Percentiles rank a stretch among this genome's conserved stretches.
Evolutionary conservation across 2,113 vertebrate species (phyloP).

Genomic region (Podocnemis expansa): DNA sequence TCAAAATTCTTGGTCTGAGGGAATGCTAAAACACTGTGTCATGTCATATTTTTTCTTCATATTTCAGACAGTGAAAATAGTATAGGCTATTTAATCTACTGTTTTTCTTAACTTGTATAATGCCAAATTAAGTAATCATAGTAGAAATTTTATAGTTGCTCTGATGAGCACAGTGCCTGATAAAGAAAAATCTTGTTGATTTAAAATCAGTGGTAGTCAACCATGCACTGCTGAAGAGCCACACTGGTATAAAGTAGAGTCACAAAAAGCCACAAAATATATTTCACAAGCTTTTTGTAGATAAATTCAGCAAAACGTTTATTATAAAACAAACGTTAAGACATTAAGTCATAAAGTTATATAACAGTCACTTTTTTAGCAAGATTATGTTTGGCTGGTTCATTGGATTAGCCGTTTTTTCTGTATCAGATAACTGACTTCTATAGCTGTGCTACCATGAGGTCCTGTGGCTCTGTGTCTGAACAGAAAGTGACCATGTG

Average conservation of each 20-base stretch:
- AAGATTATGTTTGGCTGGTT: background rate
- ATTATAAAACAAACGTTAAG: constrained; percentile 28
- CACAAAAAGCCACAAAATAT: background rate
- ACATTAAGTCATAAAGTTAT: background rate
- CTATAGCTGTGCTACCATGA: background rate
- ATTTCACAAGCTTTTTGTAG: background rate
- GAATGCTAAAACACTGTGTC: background rate
- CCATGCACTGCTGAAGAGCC: background rate
- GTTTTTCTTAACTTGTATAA: background rate
- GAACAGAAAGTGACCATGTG: background rate
- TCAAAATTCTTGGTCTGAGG: background rate
- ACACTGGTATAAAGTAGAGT: background rate
- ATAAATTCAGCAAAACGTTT: background rate
- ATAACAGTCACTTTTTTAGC: background rate
- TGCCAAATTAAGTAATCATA: background rate
- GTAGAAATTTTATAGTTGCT: constrained; percentile 15
- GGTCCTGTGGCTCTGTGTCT: background rate
- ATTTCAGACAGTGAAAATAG: background rate
- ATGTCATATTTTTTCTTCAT: background rate
- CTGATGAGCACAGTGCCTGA: background rate
- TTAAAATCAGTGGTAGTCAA: constrained; percentile 17
- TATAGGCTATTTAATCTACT: background rate
- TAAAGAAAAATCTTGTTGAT: constrained; percentile 21
- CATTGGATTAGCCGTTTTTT: background rate
- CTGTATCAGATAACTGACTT: background rate